These are phyloP conservation scores for Sciurus carolinensis DNA, from an alignment of 2,797 vertebrate species.

Conservation along the genomic window DNA sequence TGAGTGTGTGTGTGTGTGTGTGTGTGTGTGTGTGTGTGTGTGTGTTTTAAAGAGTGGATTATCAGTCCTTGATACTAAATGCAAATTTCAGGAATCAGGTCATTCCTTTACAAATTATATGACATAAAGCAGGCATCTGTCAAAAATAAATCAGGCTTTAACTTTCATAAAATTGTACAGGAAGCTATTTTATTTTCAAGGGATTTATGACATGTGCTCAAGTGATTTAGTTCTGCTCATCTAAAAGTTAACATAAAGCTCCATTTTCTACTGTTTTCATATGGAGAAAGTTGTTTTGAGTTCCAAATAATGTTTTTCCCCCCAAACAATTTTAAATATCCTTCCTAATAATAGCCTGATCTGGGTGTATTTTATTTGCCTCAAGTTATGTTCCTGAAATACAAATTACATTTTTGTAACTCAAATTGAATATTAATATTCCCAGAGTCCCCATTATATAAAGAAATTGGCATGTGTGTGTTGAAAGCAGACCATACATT, in stretches of 20 bases:
- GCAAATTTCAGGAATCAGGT: not conserved
- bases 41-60: not conserved
- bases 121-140: not conserved
- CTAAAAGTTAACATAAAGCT: constrained; percentile 19
- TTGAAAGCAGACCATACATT: not conserved
- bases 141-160: not conserved
- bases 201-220: not conserved
- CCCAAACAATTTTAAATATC: constrained; percentile 4
- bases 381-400: constrained; percentile 56
- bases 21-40: not conserved
- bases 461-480: constrained; percentile 10
- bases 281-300: constrained; percentile 38
- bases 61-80: constrained; percentile 12
- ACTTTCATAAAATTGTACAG: constrained; percentile 20
- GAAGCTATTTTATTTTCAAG: constrained; percentile 29
- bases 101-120: constrained; percentile 22
- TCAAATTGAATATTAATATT: constrained; percentile 52
- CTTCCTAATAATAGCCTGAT: not conserved
- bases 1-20: not conserved
- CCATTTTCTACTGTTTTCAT: constrained; percentile 25
- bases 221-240: not conserved
- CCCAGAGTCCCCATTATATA: not conserved
- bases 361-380: constrained; percentile 20
- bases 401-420: constrained; percentile 51
- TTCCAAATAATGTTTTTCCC: not conserved